Percentiles rank a stretch among this genome's conserved stretches.
These are phyloP conservation scores for Atta cephalotes DNA, from an alignment of 1,140 invertebrate species.

Conservation along the genomic window DNA sequence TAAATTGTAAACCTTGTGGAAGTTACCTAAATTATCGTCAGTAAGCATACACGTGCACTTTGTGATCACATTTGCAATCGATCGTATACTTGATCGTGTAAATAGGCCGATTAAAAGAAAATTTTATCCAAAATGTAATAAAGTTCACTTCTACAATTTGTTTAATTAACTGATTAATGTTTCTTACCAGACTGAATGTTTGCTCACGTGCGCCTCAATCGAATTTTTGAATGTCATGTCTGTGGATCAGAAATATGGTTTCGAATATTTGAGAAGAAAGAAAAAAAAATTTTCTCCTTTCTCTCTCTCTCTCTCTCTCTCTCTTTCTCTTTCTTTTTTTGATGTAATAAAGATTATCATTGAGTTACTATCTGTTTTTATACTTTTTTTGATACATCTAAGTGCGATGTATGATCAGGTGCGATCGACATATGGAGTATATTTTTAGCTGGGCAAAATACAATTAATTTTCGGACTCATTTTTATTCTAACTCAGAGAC, in stretches of 20 bases:
- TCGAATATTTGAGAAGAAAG: not conserved
- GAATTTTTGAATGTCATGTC: not conserved
- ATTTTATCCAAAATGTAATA: not conserved
- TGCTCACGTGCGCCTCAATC: not conserved
- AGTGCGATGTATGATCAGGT: constrained; percentile 6
- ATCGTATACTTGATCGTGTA: not conserved
- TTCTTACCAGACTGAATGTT: not conserved
- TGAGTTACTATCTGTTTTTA: not conserved
- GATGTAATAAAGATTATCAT: not conserved
- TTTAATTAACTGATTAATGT: not conserved
- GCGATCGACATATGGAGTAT: not conserved
- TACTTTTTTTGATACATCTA: not conserved
- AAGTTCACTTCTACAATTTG: not conserved
- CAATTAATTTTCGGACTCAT: constrained; percentile 11
- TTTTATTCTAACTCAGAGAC: not conserved
- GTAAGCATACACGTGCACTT: not conserved
- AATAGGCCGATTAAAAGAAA: not conserved
- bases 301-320: too few species aligned
- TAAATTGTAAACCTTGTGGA: not conserved
- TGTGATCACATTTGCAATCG: not conserved
- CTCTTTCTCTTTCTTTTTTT: too few species aligned
- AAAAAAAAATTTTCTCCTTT: not conserved
- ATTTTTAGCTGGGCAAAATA: not conserved
- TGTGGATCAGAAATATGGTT: not conserved
- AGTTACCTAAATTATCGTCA: constrained; percentile 19